Evolutionary conservation across 2,113 vertebrate species (phyloP).

Genomic region (Cynoglossus semilaevis): DNA sequence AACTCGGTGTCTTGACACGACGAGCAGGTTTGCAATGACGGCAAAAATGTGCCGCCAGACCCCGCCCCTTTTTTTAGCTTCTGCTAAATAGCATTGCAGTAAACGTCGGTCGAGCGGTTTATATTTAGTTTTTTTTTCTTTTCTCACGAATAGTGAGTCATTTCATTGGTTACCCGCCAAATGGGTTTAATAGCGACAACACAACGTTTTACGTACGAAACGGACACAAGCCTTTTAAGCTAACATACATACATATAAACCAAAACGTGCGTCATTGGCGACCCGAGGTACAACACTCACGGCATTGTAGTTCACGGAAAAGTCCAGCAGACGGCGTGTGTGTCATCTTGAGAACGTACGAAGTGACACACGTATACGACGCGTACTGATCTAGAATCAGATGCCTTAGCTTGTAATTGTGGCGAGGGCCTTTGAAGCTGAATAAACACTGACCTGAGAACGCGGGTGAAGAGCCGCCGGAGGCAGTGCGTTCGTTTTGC

Average conservation of each 20-base stretch:
- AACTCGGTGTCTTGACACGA: slow-evolving; percentile 11
- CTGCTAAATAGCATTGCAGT: slow-evolving; percentile 54
- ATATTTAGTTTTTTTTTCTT: slow-evolving; percentile 17
- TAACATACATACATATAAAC: not conserved
- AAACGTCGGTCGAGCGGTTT: not conserved
- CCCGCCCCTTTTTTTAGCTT: slow-evolving; percentile 46
- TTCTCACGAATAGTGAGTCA: slow-evolving; percentile 76
- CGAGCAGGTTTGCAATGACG: slow-evolving; percentile 16
- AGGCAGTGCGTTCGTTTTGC: not conserved
- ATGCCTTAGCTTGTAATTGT: fast-evolving
- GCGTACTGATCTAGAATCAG: slow-evolving; percentile 28
- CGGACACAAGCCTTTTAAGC: not conserved
- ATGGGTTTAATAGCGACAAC: not conserved
- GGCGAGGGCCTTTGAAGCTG: fast-evolving
- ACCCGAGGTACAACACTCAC: not conserved
- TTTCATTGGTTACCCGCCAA: not conserved
- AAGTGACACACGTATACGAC: not conserved
- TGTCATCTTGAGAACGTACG: fast-evolving
- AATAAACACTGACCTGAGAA: slow-evolving; percentile 20
- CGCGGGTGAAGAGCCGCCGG: not conserved
- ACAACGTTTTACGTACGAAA: not conserved
- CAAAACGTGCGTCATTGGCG: not conserved
- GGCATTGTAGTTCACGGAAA: slow-evolving; percentile 28
- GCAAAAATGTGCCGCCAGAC: slow-evolving; percentile 48
- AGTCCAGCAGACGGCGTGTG: slow-evolving; percentile 31